Evolutionary conservation across 2,888 invertebrate species (phyloP), one percentile per base, ranked within the genome.

Genomic region (Helicoverpa assulta): DNA sequence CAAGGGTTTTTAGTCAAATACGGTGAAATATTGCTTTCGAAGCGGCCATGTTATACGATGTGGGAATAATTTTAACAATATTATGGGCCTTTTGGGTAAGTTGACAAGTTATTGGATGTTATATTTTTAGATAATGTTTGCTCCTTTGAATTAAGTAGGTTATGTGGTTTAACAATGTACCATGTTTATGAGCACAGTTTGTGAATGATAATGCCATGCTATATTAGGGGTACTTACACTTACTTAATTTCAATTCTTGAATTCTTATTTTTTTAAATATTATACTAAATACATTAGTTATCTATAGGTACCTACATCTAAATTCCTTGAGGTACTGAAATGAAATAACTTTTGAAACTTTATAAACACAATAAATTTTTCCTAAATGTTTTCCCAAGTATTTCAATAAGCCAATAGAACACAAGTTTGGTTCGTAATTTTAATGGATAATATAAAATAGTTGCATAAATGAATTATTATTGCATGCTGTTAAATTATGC

Each of bases 261-360:
- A 26, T 53, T 3, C 18, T 72, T 67, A 56, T 56, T 33, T 56
- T 80, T 77, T 78, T n/a, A n/a, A 61, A 65, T 70, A 59, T 78
- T 58, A 65, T 72, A 75, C 54, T 70, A 78, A 76, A 85, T 83
- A 82, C 81, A 85, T 86, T 86, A 85, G 80, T 82, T 78, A 78
- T 75, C 76, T 33, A 33, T 33, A 33, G 10, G 33, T 33, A 26
- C 7, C 5, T 80, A 81, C 68, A 74, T 73, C 67, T 73, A 60
- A 89, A 88, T 87, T 89, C 86, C 86, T 85, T 84, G 79, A 85
- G 85, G 85, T 86, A 88, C 83, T 86, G 80, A 90, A 90, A 92
- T 92, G 85, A 92, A 92, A 92, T 91, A 91, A 90, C 91, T 92
- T 91, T 74, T 76, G 71, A 78, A 92, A 92, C 87, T 92, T 86